Conservation (phyloP, 2,888 invertebrate genomes). For the Drosophila diplacantha region DNA sequence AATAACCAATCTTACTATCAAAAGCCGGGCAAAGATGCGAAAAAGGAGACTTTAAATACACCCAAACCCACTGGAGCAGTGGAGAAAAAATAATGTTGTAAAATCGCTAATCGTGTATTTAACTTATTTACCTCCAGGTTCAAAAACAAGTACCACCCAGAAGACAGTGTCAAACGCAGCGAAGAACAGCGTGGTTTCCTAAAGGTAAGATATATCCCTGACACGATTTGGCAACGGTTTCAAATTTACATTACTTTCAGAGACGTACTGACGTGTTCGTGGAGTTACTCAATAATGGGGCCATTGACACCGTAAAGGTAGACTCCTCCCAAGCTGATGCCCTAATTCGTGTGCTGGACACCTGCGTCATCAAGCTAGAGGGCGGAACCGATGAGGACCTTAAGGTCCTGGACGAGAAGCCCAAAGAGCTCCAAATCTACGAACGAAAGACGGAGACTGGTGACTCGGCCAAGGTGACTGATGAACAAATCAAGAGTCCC, state of each 20-base stretch:
- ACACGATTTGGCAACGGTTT: not conserved
- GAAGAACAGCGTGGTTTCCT: conserved; percentile 90
- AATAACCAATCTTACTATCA: conserved; percentile 15
- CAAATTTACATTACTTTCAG: conserved; percentile 76
- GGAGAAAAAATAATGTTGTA: not conserved
- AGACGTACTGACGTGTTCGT: conserved; percentile 93
- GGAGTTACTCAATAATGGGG: conserved; percentile 86
- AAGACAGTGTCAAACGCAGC: conserved; percentile 93
- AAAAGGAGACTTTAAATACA: conserved; percentile 2
- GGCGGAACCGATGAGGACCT: conserved; percentile 94
- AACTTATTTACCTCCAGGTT: conserved; percentile 85
- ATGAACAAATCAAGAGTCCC: conserved; percentile 69
- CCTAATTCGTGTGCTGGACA: conserved; percentile 92
- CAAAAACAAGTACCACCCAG: conserved; percentile 99
- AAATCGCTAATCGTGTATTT: not conserved
- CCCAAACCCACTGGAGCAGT: not conserved
- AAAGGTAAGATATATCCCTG: conserved; percentile 80
- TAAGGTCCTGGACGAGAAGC: conserved; percentile 87
- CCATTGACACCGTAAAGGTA: conserved; percentile 87
- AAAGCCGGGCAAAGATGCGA: conserved; percentile 26
- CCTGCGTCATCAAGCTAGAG: conserved; percentile 97
- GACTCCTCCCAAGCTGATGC: conserved; percentile 91
- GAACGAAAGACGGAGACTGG: conserved; percentile 63
- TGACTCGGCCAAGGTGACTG: conserved; percentile 29
- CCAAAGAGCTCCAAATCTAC: conserved; percentile 62